Evolutionary conservation across 2,113 vertebrate species (phyloP).

Genomic region (Scalopus aquaticus): DNA sequence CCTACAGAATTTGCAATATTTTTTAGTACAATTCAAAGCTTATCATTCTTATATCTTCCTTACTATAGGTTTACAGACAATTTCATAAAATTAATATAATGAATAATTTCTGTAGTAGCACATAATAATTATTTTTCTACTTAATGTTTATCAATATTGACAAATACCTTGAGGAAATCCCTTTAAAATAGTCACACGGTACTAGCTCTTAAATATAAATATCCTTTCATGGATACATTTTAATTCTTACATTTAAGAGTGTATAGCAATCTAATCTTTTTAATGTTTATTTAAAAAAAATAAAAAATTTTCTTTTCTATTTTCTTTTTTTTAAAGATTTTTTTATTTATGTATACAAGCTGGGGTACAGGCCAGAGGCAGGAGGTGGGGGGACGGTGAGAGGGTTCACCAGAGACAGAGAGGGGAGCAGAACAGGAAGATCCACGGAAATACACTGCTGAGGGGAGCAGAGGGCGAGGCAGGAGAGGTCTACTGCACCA

Average conservation of each 20-base stretch:
- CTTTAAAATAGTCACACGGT: neutral
- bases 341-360: too few species aligned
- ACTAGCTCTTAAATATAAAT: neutral
- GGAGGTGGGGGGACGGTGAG: too few species aligned
- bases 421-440: too few species aligned
- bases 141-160: neutral
- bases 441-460: too few species aligned
- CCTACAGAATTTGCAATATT: neutral
- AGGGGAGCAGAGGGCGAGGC: too few species aligned
- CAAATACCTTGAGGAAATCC: neutral
- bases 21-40: neutral
- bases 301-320: too few species aligned
- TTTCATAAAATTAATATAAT: neutral
- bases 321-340: too few species aligned
- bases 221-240: neutral
- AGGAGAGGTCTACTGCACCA: too few species aligned
- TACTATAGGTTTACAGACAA: neutral
- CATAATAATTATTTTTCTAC: slow-evolving; percentile 22
- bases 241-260: neutral
- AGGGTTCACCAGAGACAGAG: too few species aligned
- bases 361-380: too few species aligned
- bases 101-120: neutral
- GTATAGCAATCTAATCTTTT: neutral
- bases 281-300: neutral
- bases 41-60: neutral